phyloP scores from a whole-genome alignment of 2,888 invertebrate species.

The Drosophila peninsularis region DNA sequence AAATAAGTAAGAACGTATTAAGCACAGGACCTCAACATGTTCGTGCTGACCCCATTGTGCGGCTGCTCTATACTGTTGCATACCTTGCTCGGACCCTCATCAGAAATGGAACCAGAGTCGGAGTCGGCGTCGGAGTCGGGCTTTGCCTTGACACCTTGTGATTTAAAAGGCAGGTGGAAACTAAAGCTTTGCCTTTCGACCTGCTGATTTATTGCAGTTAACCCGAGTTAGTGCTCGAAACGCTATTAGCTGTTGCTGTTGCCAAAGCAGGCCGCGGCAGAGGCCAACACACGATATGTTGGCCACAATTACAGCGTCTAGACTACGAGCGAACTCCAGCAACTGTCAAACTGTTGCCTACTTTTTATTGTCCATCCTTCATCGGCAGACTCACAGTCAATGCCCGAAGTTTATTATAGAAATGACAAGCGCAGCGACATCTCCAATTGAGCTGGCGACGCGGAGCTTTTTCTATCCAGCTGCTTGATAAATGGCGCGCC shows the following conservation, averaged over 20 bases:
- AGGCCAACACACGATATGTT: slow-evolving; percentile 43
- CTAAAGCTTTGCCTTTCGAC: slow-evolving; percentile 55
- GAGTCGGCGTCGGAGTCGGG: slow-evolving; percentile 5
- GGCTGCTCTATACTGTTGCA: slow-evolving; percentile 46
- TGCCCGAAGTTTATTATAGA: slow-evolving; percentile 69
- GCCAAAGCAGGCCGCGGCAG: not conserved
- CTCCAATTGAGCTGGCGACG: slow-evolving; percentile 39
- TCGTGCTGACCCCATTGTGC: slow-evolving; percentile 56
- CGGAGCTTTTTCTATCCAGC: slow-evolving; percentile 45
- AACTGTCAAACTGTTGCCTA: slow-evolving; percentile 61
- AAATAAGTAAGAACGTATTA: slow-evolving; percentile 71
- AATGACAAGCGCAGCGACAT: slow-evolving; percentile 70
- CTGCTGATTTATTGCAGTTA: slow-evolving; percentile 63
- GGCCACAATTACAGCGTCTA: slow-evolving; percentile 73
- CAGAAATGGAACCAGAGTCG: slow-evolving; percentile 43
- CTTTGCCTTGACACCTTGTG: slow-evolving; percentile 69
- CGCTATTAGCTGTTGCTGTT: slow-evolving; percentile 64
- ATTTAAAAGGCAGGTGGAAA: slow-evolving; percentile 73
- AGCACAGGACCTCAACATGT: slow-evolving; percentile 56
- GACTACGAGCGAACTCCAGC: slow-evolving; percentile 35
- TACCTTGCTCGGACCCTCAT: slow-evolving; percentile 61
- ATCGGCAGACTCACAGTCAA: slow-evolving; percentile 39
- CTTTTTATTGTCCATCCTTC: slow-evolving; percentile 32
- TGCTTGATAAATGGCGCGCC: slow-evolving; percentile 67
- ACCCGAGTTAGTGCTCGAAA: slow-evolving; percentile 66